Percentiles rank a stretch among this genome's conserved stretches.
phyloP scores from a whole-genome alignment of 2,888 invertebrate species.

The Nomada ferruginata region DNA sequence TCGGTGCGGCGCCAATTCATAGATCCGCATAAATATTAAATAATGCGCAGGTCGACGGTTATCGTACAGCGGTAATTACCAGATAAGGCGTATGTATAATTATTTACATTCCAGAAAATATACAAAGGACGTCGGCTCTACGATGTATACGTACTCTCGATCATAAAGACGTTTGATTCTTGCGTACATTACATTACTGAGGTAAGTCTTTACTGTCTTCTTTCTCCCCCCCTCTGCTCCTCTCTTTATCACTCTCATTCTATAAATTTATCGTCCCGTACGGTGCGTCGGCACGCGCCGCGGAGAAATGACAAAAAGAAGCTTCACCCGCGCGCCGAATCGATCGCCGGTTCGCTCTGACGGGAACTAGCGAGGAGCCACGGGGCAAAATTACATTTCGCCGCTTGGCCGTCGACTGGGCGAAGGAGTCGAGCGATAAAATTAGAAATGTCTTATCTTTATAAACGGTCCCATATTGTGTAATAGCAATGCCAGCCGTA shows the following conservation, averaged over 20 bases:
- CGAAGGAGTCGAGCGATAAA: conserved; percentile 59
- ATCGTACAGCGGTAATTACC: conserved; percentile 67
- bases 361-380: conserved; percentile 44
- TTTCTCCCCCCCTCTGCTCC: background rate
- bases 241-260: background rate
- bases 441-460: conserved; percentile 67
- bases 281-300: conserved; percentile 17
- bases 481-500: conserved; percentile 68
- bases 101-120: conserved; percentile 76
- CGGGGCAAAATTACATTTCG: conserved; percentile 29
- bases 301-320: conserved; percentile 40
- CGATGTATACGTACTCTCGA: conserved; percentile 70
- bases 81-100: conserved; percentile 72
- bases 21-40: conserved; percentile 67
- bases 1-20: background rate
- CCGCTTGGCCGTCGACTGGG: conserved; percentile 27
- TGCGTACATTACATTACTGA: conserved; percentile 73
- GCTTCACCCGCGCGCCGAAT: conserved; percentile 21
- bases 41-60: conserved; percentile 65
- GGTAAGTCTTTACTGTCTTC: conserved; percentile 74
- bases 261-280: conserved; percentile 40
- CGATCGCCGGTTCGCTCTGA: conserved; percentile 41
- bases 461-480: conserved; percentile 71
- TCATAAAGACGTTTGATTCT: conserved; percentile 77
- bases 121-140: conserved; percentile 74